Evolutionary conservation across 2,888 invertebrate species (phyloP).

Genomic region (Muscina levida): DNA sequence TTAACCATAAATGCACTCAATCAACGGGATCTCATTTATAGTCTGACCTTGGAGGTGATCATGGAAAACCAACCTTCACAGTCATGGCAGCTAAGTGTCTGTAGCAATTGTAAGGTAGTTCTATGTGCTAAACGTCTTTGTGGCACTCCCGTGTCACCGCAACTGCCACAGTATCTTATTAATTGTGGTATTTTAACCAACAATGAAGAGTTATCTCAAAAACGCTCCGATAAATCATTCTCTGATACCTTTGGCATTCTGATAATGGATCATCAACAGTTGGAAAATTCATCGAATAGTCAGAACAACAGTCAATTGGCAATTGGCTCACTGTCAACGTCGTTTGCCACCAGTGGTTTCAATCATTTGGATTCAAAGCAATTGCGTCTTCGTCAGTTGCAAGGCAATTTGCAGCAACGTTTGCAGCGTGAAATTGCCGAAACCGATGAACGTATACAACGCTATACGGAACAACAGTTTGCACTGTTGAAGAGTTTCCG

Average conservation of each 20-base stretch:
- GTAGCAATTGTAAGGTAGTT: constrained; percentile 77
- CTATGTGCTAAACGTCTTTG: constrained; percentile 73
- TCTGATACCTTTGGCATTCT: constrained; percentile 87
- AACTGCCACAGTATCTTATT: constrained; percentile 70
- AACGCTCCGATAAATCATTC: constrained; percentile 84
- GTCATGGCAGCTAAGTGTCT: constrained; percentile 76
- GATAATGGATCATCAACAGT: constrained; percentile 78
- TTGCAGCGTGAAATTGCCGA: constrained; percentile 86
- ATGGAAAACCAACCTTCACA: constrained; percentile 59
- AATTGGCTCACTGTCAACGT: constrained; percentile 67
- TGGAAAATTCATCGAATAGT: constrained; percentile 33
- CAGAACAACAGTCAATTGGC: constrained; percentile 59
- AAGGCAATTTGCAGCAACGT: constrained; percentile 84
- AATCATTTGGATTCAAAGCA: constrained; percentile 66
- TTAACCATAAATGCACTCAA: constrained; percentile 73
- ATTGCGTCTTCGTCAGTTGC: constrained; percentile 73
- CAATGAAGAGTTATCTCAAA: constrained; percentile 82
- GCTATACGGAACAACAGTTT: constrained; percentile 88
- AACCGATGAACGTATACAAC: constrained; percentile 88
- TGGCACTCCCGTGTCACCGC: background rate
- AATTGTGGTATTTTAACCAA: constrained; percentile 79
- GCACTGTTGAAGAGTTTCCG: constrained; percentile 86
- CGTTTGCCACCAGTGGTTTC: constrained; percentile 24
- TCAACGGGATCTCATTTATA: constrained; percentile 75
- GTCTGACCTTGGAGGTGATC: constrained; percentile 70